phyloP scores from a whole-genome alignment of 2,888 invertebrate genomes.

The Molorchus minor region DNA sequence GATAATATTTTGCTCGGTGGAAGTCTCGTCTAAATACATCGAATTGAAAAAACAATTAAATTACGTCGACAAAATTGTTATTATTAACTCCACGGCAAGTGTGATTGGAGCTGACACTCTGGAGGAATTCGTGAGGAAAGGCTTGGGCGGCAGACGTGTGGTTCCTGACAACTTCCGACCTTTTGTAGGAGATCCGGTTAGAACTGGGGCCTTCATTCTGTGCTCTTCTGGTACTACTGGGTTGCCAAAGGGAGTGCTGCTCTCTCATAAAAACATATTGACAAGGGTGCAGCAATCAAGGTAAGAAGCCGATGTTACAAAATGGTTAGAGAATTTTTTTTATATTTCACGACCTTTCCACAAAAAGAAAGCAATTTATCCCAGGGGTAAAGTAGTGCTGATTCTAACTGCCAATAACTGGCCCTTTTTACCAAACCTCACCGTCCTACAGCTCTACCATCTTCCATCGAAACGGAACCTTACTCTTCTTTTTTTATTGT shows the following conservation, averaged over 20 bases:
- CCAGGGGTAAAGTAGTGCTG: background rate
- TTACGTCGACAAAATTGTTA: slow-evolving; percentile 65
- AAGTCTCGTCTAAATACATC: slow-evolving; percentile 65
- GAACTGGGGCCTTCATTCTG: slow-evolving; percentile 54
- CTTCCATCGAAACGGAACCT: background rate
- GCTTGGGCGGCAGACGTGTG: slow-evolving; percentile 14
- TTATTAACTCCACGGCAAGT: slow-evolving; percentile 60
- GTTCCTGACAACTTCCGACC: slow-evolving; percentile 32
- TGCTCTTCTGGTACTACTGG: slow-evolving; percentile 79
- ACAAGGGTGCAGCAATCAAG: slow-evolving; percentile 31
- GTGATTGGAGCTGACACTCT: slow-evolving; percentile 28
- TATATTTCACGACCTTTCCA: no score
- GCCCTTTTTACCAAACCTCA: background rate
- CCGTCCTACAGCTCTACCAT: no score
- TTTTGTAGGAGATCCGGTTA: slow-evolving; percentile 34
- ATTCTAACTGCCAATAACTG: background rate
- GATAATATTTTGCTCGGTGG: slow-evolving; percentile 71
- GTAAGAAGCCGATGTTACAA: slow-evolving; percentile 25
- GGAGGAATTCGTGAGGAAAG: slow-evolving; percentile 24
- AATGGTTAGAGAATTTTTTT: background rate
- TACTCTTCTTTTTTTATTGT: background rate
- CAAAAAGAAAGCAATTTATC: background rate
- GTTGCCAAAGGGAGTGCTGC: slow-evolving; percentile 72
- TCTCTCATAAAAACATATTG: slow-evolving; percentile 68
- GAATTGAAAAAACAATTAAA: slow-evolving; percentile 59